Percentiles rank a stretch among this genome's conserved stretches.
phyloP scores from a whole-genome alignment of 2,797 vertebrate genomes.

The Tenualosa ilisha region DNA sequence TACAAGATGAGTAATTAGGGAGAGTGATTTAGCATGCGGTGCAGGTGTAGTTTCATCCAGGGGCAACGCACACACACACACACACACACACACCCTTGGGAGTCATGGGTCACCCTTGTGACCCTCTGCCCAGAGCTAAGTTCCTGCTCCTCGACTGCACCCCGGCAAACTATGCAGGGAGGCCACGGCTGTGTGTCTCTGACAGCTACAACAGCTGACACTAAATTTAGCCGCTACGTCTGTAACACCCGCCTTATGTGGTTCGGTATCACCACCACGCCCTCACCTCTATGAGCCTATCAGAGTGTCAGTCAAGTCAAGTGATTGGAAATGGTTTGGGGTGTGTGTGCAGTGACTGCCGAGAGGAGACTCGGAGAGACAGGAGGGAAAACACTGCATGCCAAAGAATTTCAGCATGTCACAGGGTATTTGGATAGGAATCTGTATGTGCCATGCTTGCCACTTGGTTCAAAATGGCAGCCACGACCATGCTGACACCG shows the following conservation, averaged over 20 bases:
- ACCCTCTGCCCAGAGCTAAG: conserved; percentile 31
- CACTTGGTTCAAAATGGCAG: too few relatives aligned
- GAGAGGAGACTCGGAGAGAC: not conserved
- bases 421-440: too few relatives aligned
- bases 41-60: not conserved
- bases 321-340: not conserved
- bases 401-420: not conserved
- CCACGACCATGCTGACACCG: too few relatives aligned
- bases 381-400: not conserved
- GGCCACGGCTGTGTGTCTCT: not conserved
- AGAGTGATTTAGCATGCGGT: not conserved
- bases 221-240: conserved; percentile 53
- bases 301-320: not conserved
- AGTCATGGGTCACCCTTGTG: not conserved
- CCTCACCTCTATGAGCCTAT: not conserved
- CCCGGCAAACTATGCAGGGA: conserved; percentile 42
- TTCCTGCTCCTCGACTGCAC: conserved; percentile 37
- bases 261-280: not conserved
- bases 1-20: not conserved
- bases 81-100: not conserved
- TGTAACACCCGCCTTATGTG: conserved; percentile 36
- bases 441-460: too few relatives aligned
- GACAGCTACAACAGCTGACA: conserved; percentile 52
- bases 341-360: not conserved
- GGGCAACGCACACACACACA: not conserved